Evolutionary conservation across 2,797 vertebrate genomes (phyloP), one percentile per base, ranked within the genome.

Genomic region (Rhinogobio ventralis): DNA sequence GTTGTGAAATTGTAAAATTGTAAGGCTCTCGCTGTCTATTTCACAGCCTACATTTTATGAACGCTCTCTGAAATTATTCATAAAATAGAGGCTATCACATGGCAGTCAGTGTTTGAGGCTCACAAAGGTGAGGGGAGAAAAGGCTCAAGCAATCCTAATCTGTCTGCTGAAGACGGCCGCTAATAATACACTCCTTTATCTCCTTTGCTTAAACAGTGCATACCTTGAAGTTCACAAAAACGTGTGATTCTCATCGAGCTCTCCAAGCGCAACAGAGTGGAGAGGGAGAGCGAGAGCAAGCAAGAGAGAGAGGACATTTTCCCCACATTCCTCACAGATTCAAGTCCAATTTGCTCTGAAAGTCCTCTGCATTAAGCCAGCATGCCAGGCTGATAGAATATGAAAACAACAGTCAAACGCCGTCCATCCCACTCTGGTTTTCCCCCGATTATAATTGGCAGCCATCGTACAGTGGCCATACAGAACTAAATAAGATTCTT

Each of bases 1-100:
- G 92, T 88, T 93, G 88, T 94, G 95, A 95, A 96, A 96, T 95
- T 93, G 87, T 95, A 93, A 95, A 96, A 96, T 94, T 86, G 91
- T 87, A 88, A 92, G 92, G 89, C 91, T 90, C 79, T 75, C 84
- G 86, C 93, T 89, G 91, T 93, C 93, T 92, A 93, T 94, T 92
- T 92, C 90, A 88, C 90, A 89, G 89, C 55, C 60, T 76, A 83
- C 76, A 66, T 87, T 89, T 92, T 93, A 90, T 91, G 88, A 94
- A 91, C 90, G 88, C 90, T 90, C 89, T 85, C 87, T 91, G 90
- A 93, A 93, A 94, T 93, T 90, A 93, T 92, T 94, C 93, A 90
- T 91, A 93, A 89, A 93, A 87, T 90, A 84, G 89, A 68, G 87
- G 90, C 92, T 93, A 94, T 95, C 92, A 90, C 90, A 91, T 92